Evolutionary conservation across 1,140 invertebrate genomes (phyloP), one percentile per base, ranked within the genome.

Genomic region (Drosophila baimaii): DNA sequence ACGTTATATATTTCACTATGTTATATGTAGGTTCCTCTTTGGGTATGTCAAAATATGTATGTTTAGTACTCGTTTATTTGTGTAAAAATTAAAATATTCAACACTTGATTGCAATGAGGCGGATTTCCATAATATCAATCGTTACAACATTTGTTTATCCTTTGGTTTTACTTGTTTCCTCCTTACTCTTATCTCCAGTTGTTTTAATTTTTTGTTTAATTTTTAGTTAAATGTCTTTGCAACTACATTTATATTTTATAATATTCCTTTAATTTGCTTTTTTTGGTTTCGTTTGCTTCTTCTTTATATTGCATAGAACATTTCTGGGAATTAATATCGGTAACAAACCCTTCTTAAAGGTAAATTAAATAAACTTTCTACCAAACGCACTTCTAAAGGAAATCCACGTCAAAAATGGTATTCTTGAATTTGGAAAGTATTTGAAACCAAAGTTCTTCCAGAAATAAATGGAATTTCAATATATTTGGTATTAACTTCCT

Each of bases 61-160:
- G 56, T 73, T 61, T 69, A 33, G 75, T 65, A 57, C 19, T 35
- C 29, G 49, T 71, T 56, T 81, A 77, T 77, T 71, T 78, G 46
- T 81, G 74, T 84, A 70, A 47, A 79, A 79, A 79, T 74, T 88
- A 83, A 84, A 64, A 71, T 89, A 83, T 76, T 89, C 52, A 89
- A 89, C 85, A 89, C 63, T 89, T 89, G 84, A 89, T 89, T 89
- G 84, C 85, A 81, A 89, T 89, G 84, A 89, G 84, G 84, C 84
- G 84, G 84, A 81, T 78, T 89, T 89, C 55, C 70, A 89, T 89
- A 89, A 89, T 89, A 89, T 89, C 84, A 89, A 79, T 89, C 85
- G 84, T 89, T 89, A 82, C 83, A 82, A 74, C 84, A 72, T 80
- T 86, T 79, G 72, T 76, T 82, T 77, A 54, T 56, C 41, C 35